Evolutionary conservation across 2,113 vertebrate genomes (phyloP).

Genomic region (Leptocoma aspasia): DNA sequence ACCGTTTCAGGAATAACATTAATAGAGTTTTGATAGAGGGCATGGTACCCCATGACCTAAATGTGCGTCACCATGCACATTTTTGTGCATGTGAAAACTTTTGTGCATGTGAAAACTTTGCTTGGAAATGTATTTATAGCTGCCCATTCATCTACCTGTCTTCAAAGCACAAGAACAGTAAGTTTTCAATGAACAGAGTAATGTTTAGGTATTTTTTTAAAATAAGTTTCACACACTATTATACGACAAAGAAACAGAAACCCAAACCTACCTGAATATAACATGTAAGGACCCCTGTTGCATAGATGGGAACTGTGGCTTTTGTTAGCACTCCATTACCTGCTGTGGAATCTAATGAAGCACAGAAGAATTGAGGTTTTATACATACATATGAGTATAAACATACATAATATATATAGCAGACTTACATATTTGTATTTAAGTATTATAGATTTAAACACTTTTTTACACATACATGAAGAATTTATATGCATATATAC

Average conservation of each 20-base stretch:
- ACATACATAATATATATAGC: background rate
- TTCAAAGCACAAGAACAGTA: background rate
- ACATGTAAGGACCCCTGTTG: slow-evolving; percentile 96
- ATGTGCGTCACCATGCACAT: background rate
- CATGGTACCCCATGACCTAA: background rate
- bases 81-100: too few species aligned
- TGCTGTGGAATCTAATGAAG: slow-evolving; percentile 82
- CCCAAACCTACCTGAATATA: slow-evolving; percentile 88
- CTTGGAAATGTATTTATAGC: background rate
- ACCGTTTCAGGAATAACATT: background rate
- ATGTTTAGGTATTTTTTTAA: background rate
- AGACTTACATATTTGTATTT: background rate
- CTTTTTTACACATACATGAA: background rate
- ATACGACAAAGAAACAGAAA: background rate
- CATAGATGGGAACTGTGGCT: slow-evolving; percentile 98
- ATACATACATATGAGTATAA: background rate
- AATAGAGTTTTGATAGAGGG: background rate
- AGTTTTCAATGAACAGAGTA: background rate
- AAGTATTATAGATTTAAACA: background rate
- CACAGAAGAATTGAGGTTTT: background rate
- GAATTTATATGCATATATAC: background rate
- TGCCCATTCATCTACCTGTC: background rate
- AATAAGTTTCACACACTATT: background rate
- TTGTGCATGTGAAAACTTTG: background rate
- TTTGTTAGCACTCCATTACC: slow-evolving; percentile 96